These are phyloP conservation scores for Scophthalmus maximus DNA, from an alignment of 2,113 vertebrate species.

Conservation along the genomic window DNA sequence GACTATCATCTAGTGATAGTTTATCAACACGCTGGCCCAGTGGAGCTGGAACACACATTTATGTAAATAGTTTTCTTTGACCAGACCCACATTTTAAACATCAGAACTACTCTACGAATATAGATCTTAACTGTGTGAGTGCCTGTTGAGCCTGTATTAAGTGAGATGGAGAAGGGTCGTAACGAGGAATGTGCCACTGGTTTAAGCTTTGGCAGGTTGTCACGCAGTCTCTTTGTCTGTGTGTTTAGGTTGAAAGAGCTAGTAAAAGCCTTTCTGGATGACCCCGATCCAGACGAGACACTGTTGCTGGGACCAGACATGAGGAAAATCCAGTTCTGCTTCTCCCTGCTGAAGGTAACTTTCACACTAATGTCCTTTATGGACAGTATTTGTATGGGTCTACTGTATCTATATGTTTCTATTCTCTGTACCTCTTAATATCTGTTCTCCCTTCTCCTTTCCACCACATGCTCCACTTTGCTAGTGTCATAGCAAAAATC, in stretches of 20 bases:
- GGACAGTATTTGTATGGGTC: background rate
- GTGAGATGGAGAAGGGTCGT: slow-evolving; percentile 21
- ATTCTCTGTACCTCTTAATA: background rate
- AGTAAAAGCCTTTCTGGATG: slow-evolving; percentile 85
- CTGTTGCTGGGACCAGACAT: slow-evolving; percentile 91
- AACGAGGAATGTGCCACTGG: slow-evolving; percentile 17
- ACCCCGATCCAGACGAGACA: slow-evolving; percentile 85
- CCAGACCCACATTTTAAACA: slow-evolving; percentile 67
- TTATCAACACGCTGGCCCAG: slow-evolving; percentile 69
- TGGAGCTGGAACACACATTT: slow-evolving; percentile 53
- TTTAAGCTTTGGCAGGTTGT: background rate
- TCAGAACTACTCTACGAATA: slow-evolving; percentile 39
- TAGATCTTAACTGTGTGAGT: slow-evolving; percentile 46
- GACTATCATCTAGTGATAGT: slow-evolving; percentile 68
- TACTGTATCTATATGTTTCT: background rate
- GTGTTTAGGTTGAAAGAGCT: slow-evolving; percentile 87
- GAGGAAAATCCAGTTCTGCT: slow-evolving; percentile 92
- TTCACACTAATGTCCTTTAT: background rate
- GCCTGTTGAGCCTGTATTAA: slow-evolving; percentile 14
- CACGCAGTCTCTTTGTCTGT: slow-evolving; percentile 48
- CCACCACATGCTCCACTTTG: background rate
- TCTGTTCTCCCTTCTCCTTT: background rate
- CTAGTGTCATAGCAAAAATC: background rate
- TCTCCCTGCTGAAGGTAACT: slow-evolving; percentile 89
- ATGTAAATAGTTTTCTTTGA: slow-evolving; percentile 80